Conservation (phyloP, 2,113 vertebrate genomes). For the Sula dactylatra region DNA sequence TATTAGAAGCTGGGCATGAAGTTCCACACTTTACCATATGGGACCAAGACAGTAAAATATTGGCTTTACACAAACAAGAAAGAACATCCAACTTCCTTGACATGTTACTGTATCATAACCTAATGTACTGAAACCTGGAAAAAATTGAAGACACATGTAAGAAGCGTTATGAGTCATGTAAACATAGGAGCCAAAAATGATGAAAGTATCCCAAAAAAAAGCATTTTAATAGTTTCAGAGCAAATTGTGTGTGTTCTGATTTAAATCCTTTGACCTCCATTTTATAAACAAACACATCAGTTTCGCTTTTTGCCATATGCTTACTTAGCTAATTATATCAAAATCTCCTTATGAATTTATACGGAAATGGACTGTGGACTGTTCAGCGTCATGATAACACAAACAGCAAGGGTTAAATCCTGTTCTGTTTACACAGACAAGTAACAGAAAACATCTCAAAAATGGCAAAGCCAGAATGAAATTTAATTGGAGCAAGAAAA, state of each 20-base stretch:
- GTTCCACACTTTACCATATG: not conserved
- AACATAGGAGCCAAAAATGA: not conserved
- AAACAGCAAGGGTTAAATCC: not conserved
- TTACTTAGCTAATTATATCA: not conserved
- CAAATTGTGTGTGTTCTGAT: not conserved
- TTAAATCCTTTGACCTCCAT: constrained; percentile 14
- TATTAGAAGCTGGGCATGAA: not conserved
- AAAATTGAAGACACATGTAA: not conserved
- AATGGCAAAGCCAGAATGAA: not conserved
- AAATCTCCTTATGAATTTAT: not conserved
- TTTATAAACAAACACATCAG: not conserved
- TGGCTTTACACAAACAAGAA: not conserved
- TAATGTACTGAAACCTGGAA: not conserved
- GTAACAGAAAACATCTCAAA: not conserved
- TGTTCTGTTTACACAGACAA: not conserved
- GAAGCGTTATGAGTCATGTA: not conserved
- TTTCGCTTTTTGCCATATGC: not conserved
- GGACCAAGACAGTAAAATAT: not conserved
- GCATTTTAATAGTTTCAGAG: not conserved
- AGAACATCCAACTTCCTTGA: not conserved
- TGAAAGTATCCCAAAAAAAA: not conserved
- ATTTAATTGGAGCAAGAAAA: not conserved
- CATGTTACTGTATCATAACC: not conserved
- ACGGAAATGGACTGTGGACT: not conserved
- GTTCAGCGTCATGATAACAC: not conserved